phyloP scores from a whole-genome alignment of 2,113 vertebrate genomes.

The Mungos mungo region DNA sequence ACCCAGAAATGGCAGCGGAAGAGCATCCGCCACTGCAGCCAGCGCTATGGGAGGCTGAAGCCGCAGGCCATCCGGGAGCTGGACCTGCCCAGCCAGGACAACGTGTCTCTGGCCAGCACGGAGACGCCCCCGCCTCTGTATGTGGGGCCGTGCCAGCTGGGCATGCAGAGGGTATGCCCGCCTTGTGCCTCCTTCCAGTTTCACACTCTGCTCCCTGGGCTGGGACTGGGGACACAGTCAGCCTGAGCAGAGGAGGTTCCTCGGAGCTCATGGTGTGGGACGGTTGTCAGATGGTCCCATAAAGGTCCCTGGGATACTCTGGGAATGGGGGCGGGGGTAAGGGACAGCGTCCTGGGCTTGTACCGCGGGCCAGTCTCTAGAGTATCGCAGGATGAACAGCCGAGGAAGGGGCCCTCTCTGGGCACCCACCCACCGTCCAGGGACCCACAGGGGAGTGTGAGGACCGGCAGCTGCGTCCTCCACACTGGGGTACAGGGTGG shows the following conservation, averaged over 20 bases:
- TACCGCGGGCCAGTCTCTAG: no score
- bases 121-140: constrained; percentile 97
- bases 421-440: neutral
- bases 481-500: no score
- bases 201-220: neutral
- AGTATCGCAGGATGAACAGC: no score
- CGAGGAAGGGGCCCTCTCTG: neutral
- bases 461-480: neutral
- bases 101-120: constrained; percentile 95
- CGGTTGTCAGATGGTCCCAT: neutral
- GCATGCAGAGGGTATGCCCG: constrained; percentile 94
- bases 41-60: constrained; percentile 97
- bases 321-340: neutral
- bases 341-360: neutral
- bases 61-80: constrained; percentile 97
- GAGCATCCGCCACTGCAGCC: constrained; percentile 97
- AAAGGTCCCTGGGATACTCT: neutral
- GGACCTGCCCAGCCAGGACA: constrained; percentile 98
- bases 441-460: no score
- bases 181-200: no score
- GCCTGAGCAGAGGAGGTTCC: neutral
- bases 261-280: neutral
- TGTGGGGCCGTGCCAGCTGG: constrained; percentile 93
- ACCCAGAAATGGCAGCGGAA: constrained; percentile 99
- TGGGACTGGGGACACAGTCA: neutral